Conservation (phyloP, 2,888 invertebrate species). For the Synanthedon formicaeformis region DNA sequence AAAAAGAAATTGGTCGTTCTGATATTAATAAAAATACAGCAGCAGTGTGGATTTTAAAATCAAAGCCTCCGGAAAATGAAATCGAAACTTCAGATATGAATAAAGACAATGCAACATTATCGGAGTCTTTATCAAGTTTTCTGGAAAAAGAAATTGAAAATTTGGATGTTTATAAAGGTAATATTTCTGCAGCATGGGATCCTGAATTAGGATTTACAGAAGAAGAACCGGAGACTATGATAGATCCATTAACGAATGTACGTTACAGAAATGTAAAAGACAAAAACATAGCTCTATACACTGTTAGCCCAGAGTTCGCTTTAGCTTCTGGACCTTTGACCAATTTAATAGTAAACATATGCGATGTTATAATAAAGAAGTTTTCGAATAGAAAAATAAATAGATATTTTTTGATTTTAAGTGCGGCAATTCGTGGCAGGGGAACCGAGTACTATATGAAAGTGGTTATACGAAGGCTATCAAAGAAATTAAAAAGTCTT, state of each 20-base stretch:
- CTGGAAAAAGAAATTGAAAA: no score
- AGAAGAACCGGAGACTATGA: no score
- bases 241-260: no score
- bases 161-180: no score
- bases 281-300: neutral
- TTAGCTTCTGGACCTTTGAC: slow-evolving; percentile 32
- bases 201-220: no score
- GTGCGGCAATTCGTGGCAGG: slow-evolving; percentile 20
- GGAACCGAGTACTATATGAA: slow-evolving; percentile 22
- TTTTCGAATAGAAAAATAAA: slow-evolving; percentile 13
- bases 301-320: neutral
- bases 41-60: slow-evolving; percentile 6
- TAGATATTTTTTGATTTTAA: slow-evolving; percentile 26
- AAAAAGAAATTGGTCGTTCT: neutral
- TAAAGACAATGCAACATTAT: slow-evolving; percentile 3
- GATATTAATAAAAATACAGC: neutral
- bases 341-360: slow-evolving; percentile 34
- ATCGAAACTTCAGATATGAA: neutral
- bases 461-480: slow-evolving; percentile 21
- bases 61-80: slow-evolving; percentile 8
- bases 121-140: slow-evolving; percentile 1
- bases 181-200: no score
- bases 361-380: slow-evolving; percentile 18
- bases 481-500: slow-evolving; percentile 19
- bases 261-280: neutral